Conservation (phyloP, 2,113 vertebrate species). For the Scartelaos histophorus region DNA sequence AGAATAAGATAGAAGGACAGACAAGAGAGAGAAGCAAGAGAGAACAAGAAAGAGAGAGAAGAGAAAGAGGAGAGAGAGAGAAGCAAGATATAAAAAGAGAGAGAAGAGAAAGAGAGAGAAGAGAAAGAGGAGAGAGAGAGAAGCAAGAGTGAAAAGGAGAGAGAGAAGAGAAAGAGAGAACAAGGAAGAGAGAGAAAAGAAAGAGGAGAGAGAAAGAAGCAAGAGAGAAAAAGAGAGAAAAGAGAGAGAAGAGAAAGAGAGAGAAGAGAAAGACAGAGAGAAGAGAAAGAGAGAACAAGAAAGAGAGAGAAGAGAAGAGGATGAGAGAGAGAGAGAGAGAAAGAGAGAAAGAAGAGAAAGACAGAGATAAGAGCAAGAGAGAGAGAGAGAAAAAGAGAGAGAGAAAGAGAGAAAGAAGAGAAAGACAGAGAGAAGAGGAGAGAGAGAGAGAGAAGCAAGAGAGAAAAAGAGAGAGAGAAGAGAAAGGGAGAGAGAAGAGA, state of each 20-base stretch:
- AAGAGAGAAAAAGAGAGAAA: neutral
- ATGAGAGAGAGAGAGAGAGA: no score
- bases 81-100: no score
- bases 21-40: neutral
- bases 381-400: neutral
- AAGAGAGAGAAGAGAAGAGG: no score
- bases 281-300: no score
- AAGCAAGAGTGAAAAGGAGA: no score
- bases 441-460: neutral
- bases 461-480: neutral
- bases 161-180: neutral
- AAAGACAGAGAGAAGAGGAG: neutral
- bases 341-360: no score
- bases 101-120: neutral
- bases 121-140: neutral
- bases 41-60: neutral
- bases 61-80: neutral
- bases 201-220: neutral
- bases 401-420: neutral
- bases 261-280: neutral
- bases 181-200: neutral
- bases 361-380: neutral
- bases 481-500: no score
- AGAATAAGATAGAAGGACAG: neutral
- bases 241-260: neutral